Evolutionary conservation across 2,888 invertebrate genomes (phyloP).

Genomic region (Scotopteryx bipunctaria): DNA sequence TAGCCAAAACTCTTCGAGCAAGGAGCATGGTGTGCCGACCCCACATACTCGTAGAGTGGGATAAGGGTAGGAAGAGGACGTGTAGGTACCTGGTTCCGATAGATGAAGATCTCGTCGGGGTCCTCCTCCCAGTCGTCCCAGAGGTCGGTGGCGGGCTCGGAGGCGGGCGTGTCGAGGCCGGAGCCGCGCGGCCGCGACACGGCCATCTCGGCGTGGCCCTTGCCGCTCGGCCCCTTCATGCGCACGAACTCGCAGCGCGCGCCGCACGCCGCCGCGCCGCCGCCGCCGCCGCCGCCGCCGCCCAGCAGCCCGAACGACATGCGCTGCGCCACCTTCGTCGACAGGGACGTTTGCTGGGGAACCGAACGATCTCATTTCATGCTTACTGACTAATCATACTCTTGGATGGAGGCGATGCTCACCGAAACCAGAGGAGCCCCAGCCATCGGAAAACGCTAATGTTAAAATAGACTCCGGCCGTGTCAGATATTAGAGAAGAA

Average conservation of each 20-base stretch:
- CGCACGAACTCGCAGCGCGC: conserved; percentile 98
- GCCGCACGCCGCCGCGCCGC: conserved; percentile 86
- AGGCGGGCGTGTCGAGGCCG: conserved; percentile 97
- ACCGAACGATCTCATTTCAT: no score
- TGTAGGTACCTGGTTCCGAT: conserved; percentile 87
- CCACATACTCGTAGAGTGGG: no score
- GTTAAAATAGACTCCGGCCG: no score
- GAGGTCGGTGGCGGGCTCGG: conserved; percentile 94
- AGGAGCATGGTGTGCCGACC: no score
- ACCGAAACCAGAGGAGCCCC: no score
- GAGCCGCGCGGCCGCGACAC: conserved; percentile 96
- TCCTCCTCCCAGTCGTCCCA: conserved; percentile 97
- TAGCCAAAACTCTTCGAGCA: no score
- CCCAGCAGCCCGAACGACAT: conserved; percentile 97
- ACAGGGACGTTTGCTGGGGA: conserved; percentile 92
- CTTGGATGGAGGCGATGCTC: no score
- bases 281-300: conserved; percentile 81
- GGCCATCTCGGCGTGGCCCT: conserved; percentile 98
- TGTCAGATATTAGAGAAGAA: no score
- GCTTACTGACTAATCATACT: no score
- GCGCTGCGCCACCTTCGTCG: conserved; percentile 96
- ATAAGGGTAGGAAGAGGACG: no score
- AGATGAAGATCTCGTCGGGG: conserved; percentile 92
- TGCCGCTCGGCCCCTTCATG: conserved; percentile 98
- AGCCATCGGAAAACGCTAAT: no score